Percentiles rank a stretch among this genome's conserved stretches.
These are phyloP conservation scores for Otolemur crassicaudatus DNA, from an alignment of 2,797 vertebrate species.

Conservation along the genomic window DNA sequence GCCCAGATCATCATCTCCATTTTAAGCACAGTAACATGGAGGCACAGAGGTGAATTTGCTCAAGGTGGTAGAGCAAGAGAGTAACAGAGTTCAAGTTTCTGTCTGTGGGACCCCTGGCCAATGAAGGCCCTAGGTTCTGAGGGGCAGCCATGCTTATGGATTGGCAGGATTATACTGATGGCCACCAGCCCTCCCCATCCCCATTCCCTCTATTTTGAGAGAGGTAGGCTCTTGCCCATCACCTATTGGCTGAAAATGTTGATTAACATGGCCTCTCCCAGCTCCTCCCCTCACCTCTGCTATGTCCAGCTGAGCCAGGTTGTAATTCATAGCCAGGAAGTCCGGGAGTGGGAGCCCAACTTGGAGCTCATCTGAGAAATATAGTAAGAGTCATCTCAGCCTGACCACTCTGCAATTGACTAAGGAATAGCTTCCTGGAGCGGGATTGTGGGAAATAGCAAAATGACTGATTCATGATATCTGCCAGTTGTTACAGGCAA, in stretches of 20 bases:
- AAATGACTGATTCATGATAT: background rate
- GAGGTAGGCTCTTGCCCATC: background rate
- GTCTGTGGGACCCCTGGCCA: background rate
- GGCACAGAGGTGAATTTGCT: background rate
- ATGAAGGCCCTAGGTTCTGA: background rate
- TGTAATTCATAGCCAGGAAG: slow-evolving; percentile 64
- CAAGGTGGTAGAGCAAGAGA: background rate
- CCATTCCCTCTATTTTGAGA: background rate
- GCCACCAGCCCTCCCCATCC: background rate
- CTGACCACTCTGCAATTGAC: background rate
- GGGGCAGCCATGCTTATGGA: background rate
- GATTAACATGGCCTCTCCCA: background rate
- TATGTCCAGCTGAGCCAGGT: background rate
- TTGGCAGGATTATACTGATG: background rate
- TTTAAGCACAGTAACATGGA: background rate
- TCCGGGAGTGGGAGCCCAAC: slow-evolving; percentile 72
- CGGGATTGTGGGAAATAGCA: background rate
- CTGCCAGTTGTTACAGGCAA: background rate
- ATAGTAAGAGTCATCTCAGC: background rate
- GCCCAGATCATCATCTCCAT: background rate
- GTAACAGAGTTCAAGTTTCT: background rate
- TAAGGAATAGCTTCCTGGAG: background rate
- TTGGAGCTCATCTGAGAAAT: slow-evolving; percentile 64
- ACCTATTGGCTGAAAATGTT: background rate
- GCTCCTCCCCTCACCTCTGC: slow-evolving; percentile 32